Base-by-base conservation (phyloP, 53 echinoderm and acorn worm species). In the Astropecten irregularis region DNA sequence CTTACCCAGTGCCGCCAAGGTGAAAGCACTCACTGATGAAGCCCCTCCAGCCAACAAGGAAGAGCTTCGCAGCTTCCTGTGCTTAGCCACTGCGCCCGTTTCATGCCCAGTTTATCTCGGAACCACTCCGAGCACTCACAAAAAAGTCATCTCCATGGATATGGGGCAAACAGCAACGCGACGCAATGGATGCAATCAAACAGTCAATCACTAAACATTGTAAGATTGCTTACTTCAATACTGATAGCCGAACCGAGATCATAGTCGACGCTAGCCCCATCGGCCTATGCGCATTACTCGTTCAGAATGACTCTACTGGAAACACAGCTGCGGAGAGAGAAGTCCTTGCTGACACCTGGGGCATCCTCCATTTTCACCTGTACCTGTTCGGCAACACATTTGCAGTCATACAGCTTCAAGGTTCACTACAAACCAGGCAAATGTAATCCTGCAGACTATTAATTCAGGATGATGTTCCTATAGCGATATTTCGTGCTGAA, bases 241-340 rank as follows among this genome's bases (percentile, higher is more conserved):
- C 53, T 0, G 35, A 63, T 3, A 67, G 54, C 14, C 33, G 42
- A 3, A 89, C 90, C 4, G 84, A 89, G 27, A 21, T 94, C 5
- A n/a, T 89, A 28, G 71, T 85, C 9, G 91, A 94, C 51, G 86
- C 87, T 10, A 91, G 91, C 54, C 89, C 88, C 23, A 83, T 91
- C 13, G 91, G 72, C 29, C 59, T 88, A 26, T 76, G 84, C 40
- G 89, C 91, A 3, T 71, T 89, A 27, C 55, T 90, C n/a, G 69
- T 69, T 54, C 84, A 84, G 66, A 70, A 84, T 39, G 59, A 61
- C 11, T 44, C n/a, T 49, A 55, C 40, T 32, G 49, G 29, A 35
- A 71, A 69, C 47, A 46, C 84, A 21, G 54, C 20, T 13, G 16
- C 54, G 8, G 93, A 93, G 33, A 49, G 85, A 10, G 62, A 85